These are phyloP conservation scores for Netelia inedita DNA, from an alignment of 2,888 invertebrate genomes.

Conservation along the genomic window DNA sequence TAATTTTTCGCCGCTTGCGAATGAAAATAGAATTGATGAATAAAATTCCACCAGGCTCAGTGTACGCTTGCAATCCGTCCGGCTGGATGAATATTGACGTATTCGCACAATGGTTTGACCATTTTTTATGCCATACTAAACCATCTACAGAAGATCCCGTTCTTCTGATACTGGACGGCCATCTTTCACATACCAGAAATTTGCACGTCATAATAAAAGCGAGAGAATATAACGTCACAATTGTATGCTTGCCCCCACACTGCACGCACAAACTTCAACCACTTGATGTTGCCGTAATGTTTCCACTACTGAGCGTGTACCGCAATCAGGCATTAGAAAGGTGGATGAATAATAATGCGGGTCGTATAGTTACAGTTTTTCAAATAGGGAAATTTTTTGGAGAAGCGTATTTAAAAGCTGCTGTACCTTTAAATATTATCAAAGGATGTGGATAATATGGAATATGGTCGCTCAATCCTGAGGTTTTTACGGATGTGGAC, in stretches of 20 bases:
- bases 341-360: too few relatives aligned
- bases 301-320: too few relatives aligned
- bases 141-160: background rate
- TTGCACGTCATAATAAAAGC: background rate
- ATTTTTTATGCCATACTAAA: background rate
- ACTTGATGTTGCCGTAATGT: conserved; percentile 27
- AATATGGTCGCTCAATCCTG: too few relatives aligned
- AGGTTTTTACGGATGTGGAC: too few relatives aligned
- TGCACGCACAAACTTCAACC: conserved; percentile 36
- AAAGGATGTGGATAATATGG: too few relatives aligned
- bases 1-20: background rate
- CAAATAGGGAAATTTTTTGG: too few relatives aligned
- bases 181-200: conserved; percentile 5
- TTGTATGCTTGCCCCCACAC: conserved; percentile 26
- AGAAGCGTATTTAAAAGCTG: too few relatives aligned
- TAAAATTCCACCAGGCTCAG: background rate
- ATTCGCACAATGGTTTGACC: background rate
- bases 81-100: background rate
- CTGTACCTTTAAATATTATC: too few relatives aligned
- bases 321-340: too few relatives aligned
- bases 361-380: too few relatives aligned
- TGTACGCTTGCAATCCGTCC: background rate
- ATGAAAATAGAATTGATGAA: background rate
- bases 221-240: background rate
- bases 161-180: conserved; percentile 10